Conservation (phyloP, 2,888 invertebrate genomes). For the Laothoe populi region DNA sequence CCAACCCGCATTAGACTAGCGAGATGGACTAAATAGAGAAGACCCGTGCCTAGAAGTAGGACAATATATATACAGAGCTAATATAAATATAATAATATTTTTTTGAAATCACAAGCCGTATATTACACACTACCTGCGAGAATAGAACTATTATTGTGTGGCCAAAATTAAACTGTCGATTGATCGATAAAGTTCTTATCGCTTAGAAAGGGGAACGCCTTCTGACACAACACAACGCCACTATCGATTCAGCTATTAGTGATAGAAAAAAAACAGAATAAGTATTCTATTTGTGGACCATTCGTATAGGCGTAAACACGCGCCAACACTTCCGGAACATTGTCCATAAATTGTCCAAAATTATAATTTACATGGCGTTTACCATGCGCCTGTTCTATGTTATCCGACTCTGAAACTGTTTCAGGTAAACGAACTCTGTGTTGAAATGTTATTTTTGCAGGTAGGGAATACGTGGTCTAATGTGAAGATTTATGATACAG, state of each 20-base stretch:
- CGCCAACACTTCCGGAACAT: constrained; percentile 38
- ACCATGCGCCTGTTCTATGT: constrained; percentile 39
- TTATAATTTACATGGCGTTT: constrained; percentile 36
- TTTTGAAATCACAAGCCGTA: too few species aligned
- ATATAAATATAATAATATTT: too few species aligned
- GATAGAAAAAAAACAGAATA: constrained; percentile 41
- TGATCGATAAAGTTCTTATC: not conserved
- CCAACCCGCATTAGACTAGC: too few species aligned
- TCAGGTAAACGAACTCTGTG: constrained; percentile 26
- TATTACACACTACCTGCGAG: too few species aligned
- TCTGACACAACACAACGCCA: constrained; percentile 4
- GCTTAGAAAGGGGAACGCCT: not conserved
- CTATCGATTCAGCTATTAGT: constrained; percentile 28
- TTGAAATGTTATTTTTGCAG: constrained; percentile 20
- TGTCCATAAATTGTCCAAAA: constrained; percentile 39
- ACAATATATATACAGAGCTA: too few species aligned
- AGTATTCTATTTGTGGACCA: constrained; percentile 42
- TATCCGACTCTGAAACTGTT: constrained; percentile 1
- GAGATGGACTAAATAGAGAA: too few species aligned
- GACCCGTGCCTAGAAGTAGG: too few species aligned
- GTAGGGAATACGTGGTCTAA: not conserved
- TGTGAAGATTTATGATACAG: not conserved
- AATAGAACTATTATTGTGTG: not conserved
- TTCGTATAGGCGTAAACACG: constrained; percentile 37
- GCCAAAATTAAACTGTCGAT: not conserved